Evolutionary conservation across 2,888 invertebrate species (phyloP), one percentile per base, ranked within the genome.

Genomic region (Acrocyrtus sp.): DNA sequence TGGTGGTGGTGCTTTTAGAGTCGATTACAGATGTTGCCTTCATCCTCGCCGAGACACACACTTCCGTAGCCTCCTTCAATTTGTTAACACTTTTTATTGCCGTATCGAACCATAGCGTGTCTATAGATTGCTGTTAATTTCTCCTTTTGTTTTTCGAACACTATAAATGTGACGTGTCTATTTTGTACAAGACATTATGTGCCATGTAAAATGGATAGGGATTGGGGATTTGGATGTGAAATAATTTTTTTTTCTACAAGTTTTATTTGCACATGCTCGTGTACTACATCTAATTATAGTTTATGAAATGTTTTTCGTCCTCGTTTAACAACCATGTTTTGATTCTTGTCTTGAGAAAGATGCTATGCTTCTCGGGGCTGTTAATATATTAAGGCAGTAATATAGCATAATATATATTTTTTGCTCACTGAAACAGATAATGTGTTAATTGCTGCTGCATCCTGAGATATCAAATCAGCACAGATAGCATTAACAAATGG

Each of bases 31-130:
- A n/a, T n/a, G n/a, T n/a, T n/a, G n/a, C n/a, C n/a, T n/a, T n/a
- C n/a, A n/a, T n/a, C n/a, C n/a, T n/a, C n/a, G 10, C 24, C 53
- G n/a, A 53, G 26, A 53, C 27, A 15, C 12, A 61, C 61, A 63
- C 62, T 63, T 63, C 62, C 62, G 62, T 50, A 53, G 62, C 41
- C 62, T 63, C 62, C 62, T 63, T 50, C 62, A 63, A 63, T 63
- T 63, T 63, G 62, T 63, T 63, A 63, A 63, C 62, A 53, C 50
- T 50, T 43, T 50, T 61, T 61, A n/a, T n/a, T n/a, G n/a, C n/a
- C n/a, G n/a, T n/a, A n/a, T n/a, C n/a, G n/a, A n/a, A n/a, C n/a
- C n/a, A n/a, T n/a, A n/a, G n/a, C n/a, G n/a, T n/a, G n/a, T n/a
- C n/a, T n/a, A n/a, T n/a, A n/a, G n/a, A n/a, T n/a, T 34, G 34